phyloP scores from a whole-genome alignment of 2,888 invertebrate species.

The Melanophora roralis region DNA sequence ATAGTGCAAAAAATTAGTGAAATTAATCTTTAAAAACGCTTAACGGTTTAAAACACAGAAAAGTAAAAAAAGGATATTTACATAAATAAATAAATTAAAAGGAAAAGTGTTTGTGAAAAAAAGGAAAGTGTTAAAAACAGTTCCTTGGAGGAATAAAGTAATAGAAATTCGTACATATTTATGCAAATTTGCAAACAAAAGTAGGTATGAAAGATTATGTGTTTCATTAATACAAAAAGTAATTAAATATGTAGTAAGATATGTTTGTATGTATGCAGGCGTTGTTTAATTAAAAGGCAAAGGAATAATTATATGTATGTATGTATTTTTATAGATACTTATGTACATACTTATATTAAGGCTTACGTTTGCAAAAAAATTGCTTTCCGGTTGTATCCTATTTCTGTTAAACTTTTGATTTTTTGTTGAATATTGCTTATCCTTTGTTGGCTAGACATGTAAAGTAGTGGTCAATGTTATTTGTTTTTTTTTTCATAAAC shows the following conservation, averaged over 20 bases:
- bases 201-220: not conserved
- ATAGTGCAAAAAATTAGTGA: not conserved
- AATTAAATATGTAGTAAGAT: not conserved
- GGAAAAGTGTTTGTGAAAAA: not conserved
- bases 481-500: not conserved
- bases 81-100: conserved; percentile 28
- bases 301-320: not conserved
- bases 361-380: conserved; percentile 10
- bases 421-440: conserved; percentile 1
- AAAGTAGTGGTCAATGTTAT: conserved; percentile 7
- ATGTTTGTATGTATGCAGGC: conserved; percentile 17
- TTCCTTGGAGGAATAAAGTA: not conserved
- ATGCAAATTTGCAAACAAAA: not conserved
- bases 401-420: conserved; percentile 28
- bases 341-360: no score
- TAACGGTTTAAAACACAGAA: not conserved
- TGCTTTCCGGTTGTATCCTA: conserved; percentile 46
- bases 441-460: not conserved
- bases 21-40: conserved; percentile 23
- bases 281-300: conserved; percentile 10
- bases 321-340: no score
- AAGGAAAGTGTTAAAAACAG: not conserved
- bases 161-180: no score
- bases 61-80: conserved; percentile 23
- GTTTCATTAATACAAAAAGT: not conserved